Base-by-base conservation (phyloP, 2,113 vertebrate genomes). In the Oreochromis tanganicae region DNA sequence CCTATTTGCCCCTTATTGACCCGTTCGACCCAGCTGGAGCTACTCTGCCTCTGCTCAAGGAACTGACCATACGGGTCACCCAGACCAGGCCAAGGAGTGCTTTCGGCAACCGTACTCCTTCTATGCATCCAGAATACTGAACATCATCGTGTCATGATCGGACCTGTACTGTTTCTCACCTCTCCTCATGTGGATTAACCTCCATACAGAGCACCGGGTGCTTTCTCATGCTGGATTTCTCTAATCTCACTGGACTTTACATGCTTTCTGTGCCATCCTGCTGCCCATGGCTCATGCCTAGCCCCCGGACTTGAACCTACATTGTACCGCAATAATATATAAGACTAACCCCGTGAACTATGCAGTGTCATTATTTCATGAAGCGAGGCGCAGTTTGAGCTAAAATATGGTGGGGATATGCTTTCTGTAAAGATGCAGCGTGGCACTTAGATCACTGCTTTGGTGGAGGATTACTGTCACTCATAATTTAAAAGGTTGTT, bases 1-100 rank as follows among this genome's bases (percentile, higher is more conserved):
- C 94, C 97, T 99, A 85, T 99, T 99, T 90, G 97, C 99, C 93
- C 98, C 99, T 46, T 99, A 99, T 85, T 99, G 97, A 99, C 87
- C 91, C 2, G 21, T 59, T 34, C 8, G 82, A 87, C 63, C 59
- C 12, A 16, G 63, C 81, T 12, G 52, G 79, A 41, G 24, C 73
- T 14, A n/a, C 79, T 11, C 19, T n/a, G 2, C 66, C 84, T 55
- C 73, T 78, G 46, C 16, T 78, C 80, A 16, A 57, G 82, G 85
- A 92, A 86, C 71, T 46, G 80, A 82, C 78, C 82, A 7, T 2
- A 50, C 46, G 79, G 68, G 63, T 32, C 84, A 17, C 46, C 81
- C 54, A 13, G 24, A 81, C 75, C 63, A 66, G 82, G 38, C 56
- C 59, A 0, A 81, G 85, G 92, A 91, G 83, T 50, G 48, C 9